Evolutionary conservation across 2,113 vertebrate species (phyloP).

Genomic region (human (Homo sapiens)): GRCh38 chr16:8443501-8444000

Average conservation of each 20-base stretch:
- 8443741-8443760: slow-evolving; percentile 40
- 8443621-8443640: slow-evolving; percentile 32
- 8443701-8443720: slow-evolving; percentile 16
- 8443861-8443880: slow-evolving; percentile 67
- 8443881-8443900: slow-evolving; percentile 68
- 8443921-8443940: slow-evolving; percentile 62
- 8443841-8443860: slow-evolving; percentile 17
- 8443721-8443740: not conserved
- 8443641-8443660: not conserved
- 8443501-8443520: slow-evolving; percentile 5
- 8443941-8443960: slow-evolving; percentile 75
- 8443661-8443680: slow-evolving; percentile 42
- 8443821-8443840: slow-evolving; percentile 32
- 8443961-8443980: slow-evolving; percentile 66
- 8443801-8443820: not conserved
- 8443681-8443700: not conserved
- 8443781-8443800: slow-evolving; percentile 12
- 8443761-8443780: not conserved
- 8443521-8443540: not conserved
- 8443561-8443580: slow-evolving; percentile 26
- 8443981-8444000: slow-evolving; percentile 71
- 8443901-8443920: slow-evolving; percentile 71
- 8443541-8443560: not conserved
- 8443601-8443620: slow-evolving; percentile 27
- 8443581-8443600: slow-evolving; percentile 31